These are phyloP conservation scores for Noturus placidus DNA, from an alignment of 2,113 vertebrate species.

Conservation along the genomic window DNA sequence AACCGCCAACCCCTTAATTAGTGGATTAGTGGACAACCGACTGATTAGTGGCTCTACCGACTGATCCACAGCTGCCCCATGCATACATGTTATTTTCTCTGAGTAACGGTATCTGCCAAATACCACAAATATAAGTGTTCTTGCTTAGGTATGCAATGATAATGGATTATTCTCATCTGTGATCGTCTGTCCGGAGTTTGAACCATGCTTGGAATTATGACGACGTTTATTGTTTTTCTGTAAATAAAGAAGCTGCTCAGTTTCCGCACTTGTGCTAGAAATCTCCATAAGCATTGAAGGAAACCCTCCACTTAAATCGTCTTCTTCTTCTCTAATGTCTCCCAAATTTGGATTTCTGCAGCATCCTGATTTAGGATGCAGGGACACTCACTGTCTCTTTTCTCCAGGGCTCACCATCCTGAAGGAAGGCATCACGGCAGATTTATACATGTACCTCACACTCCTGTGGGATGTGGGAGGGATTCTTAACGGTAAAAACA, in stretches of 20 bases:
- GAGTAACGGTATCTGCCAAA: not conserved
- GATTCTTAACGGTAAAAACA: not conserved
- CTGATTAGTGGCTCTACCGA: too few species aligned
- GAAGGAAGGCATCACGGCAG: not conserved
- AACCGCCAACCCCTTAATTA: too few species aligned
- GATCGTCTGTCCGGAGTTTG: not conserved
- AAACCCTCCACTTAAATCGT: not conserved
- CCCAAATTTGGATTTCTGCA: not conserved
- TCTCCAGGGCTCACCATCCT: not conserved
- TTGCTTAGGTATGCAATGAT: not conserved
- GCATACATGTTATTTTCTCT: not conserved
- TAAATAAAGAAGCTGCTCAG: not conserved
- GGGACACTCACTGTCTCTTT: not conserved
- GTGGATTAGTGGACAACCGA: too few species aligned
- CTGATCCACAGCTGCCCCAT: too few species aligned
- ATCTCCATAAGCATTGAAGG: not conserved
- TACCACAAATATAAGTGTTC: not conserved
- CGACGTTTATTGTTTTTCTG: not conserved
- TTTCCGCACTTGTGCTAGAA: not conserved
- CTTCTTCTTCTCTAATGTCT: too few species aligned
- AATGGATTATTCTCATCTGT: not conserved
- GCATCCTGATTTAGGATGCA: not conserved
- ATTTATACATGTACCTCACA: not conserved
- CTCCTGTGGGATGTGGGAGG: not conserved
- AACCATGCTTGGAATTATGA: not conserved